Conservation (phyloP, 2,113 vertebrate genomes). For the Ammodytes marinus region DNA sequence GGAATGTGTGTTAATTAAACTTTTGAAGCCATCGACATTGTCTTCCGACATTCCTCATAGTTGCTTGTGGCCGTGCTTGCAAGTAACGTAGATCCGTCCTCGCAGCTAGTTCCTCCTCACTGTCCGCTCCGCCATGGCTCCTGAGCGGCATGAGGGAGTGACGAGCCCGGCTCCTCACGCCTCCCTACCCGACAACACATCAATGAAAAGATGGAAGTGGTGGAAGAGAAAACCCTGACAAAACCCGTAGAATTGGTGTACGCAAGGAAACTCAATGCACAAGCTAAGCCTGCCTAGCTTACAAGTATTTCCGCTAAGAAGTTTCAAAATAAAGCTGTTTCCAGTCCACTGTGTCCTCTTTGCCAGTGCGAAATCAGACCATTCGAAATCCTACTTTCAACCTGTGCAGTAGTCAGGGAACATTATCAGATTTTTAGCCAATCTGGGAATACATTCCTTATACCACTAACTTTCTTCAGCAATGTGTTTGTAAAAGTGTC, state of each 20-base stretch:
- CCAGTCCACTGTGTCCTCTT: too few relatives aligned
- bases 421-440: too few relatives aligned
- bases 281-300: neutral
- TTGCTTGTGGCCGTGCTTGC: constrained; percentile 32
- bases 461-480: too few relatives aligned
- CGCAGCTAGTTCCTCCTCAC: constrained; percentile 53
- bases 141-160: constrained; percentile 48
- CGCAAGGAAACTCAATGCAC: constrained; percentile 24
- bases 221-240: constrained; percentile 45
- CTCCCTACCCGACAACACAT: constrained; percentile 52
- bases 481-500: too few relatives aligned
- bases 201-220: constrained; percentile 55
- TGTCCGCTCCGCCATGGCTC: constrained; percentile 71
- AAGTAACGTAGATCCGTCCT: constrained; percentile 43
- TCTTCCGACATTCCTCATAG: neutral
- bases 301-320: constrained; percentile 1
- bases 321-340: constrained; percentile 67
- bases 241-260: constrained; percentile 22
- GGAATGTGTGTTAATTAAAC: constrained; percentile 52
- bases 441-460: too few relatives aligned
- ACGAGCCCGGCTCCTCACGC: constrained; percentile 52
- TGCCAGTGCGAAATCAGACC: too few relatives aligned
- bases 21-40: constrained; percentile 60
- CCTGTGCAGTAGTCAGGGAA: too few relatives aligned
- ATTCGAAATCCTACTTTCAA: too few relatives aligned